Evolutionary conservation across 2,113 vertebrate genomes (phyloP).

Genomic region (Pagrus major): DNA sequence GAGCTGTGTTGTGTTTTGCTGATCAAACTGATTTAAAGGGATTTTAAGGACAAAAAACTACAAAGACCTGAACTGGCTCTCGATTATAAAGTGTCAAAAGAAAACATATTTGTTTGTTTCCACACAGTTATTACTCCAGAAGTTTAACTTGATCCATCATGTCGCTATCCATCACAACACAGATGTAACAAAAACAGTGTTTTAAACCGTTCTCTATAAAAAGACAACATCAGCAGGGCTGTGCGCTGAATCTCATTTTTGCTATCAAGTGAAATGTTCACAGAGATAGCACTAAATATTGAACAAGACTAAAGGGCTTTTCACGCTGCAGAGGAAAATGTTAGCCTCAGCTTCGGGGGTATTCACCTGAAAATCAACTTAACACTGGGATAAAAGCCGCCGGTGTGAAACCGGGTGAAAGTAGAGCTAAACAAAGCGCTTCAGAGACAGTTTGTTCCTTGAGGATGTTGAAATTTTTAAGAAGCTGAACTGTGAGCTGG

Average conservation of each 20-base stretch:
- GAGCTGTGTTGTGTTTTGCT: neutral
- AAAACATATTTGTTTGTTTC: no score
- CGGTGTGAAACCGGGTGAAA: conserved; percentile 7
- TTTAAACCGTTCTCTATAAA: no score
- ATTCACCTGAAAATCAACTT: no score
- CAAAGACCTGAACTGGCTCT: neutral
- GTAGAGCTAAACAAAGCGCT: neutral
- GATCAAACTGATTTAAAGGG: neutral
- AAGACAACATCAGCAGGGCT: neutral
- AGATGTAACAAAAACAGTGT: no score
- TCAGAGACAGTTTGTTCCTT: neutral
- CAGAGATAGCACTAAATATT: neutral
- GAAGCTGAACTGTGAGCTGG: neutral
- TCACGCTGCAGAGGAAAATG: no score
- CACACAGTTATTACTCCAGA: no score
- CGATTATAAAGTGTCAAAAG: no score
- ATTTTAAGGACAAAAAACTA: neutral
- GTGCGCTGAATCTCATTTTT: neutral
- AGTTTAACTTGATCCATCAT: neutral
- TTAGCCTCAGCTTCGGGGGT: no score
- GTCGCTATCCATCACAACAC: no score
- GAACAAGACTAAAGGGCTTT: neutral
- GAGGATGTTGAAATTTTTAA: neutral
- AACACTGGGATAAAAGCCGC: no score
- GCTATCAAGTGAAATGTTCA: neutral